Conservation (phyloP, 1,140 invertebrate genomes). For the Phymorhynchus buccinoides region DNA sequence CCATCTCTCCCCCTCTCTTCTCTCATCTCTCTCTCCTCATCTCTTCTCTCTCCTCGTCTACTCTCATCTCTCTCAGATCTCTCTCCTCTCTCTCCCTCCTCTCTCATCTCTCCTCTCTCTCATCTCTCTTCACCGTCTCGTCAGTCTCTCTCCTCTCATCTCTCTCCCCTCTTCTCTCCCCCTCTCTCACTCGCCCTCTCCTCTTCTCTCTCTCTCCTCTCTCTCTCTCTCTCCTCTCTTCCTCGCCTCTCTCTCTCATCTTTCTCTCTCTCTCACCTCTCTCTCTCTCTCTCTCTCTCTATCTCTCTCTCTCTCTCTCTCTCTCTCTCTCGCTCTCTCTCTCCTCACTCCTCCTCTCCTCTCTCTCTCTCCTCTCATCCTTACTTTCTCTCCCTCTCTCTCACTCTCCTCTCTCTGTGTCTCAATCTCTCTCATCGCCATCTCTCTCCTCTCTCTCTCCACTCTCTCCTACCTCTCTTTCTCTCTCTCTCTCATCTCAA, state of each 20-base stretch:
- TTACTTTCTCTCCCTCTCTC: neutral
- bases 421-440: no score
- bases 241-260: neutral
- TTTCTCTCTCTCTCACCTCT: neutral
- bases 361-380: neutral
- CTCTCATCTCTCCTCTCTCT: no score
- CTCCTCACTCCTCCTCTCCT: neutral
- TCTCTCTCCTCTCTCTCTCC: neutral
- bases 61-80: neutral
- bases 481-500: no score
- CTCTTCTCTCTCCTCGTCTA: no score
- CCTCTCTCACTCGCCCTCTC: neutral
- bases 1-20: no score
- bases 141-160: neutral
- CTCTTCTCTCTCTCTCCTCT: neutral
- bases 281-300: neutral
- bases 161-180: neutral
- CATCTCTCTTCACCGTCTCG: neutral
- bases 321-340: neutral
- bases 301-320: neutral
- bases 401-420: neutral
- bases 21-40: no score
- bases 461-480: no score
- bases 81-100: neutral
- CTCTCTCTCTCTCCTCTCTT: neutral